Percentiles rank a stretch among this genome's conserved stretches.
Evolutionary conservation across 1,140 invertebrate species (phyloP).

Genomic region (Trichoplusia ni): DNA sequence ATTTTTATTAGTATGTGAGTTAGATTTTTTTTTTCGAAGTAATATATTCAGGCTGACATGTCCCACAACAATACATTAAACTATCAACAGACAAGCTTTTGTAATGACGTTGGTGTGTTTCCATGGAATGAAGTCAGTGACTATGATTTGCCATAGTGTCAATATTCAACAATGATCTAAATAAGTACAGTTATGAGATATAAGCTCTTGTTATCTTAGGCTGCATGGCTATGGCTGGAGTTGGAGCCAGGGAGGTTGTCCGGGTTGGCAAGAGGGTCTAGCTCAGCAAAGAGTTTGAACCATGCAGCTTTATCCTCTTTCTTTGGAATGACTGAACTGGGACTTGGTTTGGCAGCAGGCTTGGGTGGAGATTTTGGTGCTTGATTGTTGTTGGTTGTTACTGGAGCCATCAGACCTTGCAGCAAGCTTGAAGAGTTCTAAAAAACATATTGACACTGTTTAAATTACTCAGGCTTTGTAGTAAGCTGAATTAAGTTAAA

Average conservation of each 20-base stretch:
- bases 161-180: too few species aligned
- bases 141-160: too few species aligned
- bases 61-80: too few species aligned
- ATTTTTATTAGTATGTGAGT: too few species aligned
- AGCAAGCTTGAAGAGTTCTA: constrained; percentile 43
- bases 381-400: constrained; percentile 41
- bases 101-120: too few species aligned
- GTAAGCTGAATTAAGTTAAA: too few species aligned
- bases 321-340: constrained; percentile 47
- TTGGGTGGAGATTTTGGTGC: constrained; percentile 31
- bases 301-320: constrained; percentile 85
- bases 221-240: constrained; percentile 75
- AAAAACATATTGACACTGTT: constrained; percentile 25
- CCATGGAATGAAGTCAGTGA: too few species aligned
- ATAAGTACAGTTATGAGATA: too few species aligned
- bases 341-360: constrained; percentile 28
- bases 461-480: too few species aligned
- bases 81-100: too few species aligned
- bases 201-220: constrained; percentile 41
- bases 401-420: constrained; percentile 49
- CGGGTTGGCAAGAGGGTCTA: constrained; percentile 94
- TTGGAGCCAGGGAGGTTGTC: constrained; percentile 77
- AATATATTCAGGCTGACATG: too few species aligned
- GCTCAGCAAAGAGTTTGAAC: constrained; percentile 96
- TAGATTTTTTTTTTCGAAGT: too few species aligned